Base-by-base conservation (phyloP, 2,888 invertebrate species). In the Catocala fraxini region DNA sequence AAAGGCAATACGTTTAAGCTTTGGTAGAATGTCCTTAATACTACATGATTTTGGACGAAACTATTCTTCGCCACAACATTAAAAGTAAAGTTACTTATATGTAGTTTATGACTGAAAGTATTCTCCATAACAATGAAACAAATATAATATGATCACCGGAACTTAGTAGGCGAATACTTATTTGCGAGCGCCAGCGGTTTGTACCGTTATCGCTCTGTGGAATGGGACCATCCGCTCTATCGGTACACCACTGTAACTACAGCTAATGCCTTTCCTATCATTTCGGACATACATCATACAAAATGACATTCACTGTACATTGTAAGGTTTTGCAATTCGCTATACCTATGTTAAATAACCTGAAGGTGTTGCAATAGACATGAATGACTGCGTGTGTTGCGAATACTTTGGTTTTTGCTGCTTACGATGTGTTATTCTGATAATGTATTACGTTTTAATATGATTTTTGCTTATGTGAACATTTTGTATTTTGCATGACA, bases 141-240 rank as follows among this genome's bases (percentile, higher is more conserved):
- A 43, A 54, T 48, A 59, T 63, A 63, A 70, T 60, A 65, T 65
- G 64, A 60, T 62, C 60, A 73, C 69, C 73, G 71, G 77, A 77
- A 75, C 63, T 72, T 69, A 64, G 64, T 69, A 72, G 71, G 65
- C 75, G 68, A 72, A 73, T 71, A 69, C 66, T 75, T 89, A 74
- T 89, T 80, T 65, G 86, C 88, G 77, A 87, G 80, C 82, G 77
- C 80, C 79, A 25, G 80, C 71, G 70, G 79, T 71, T 68, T 71
- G 81, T 89, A 88, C 92, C 92, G 93, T 92, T 92, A 92, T 72
- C 69, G 65, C 34, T 59, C 49, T 53, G 60, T 65, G 90, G 90
- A 93, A 93, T 93, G 92, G 83, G 91, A 89, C 88, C 92, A 87
- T 84, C 89, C 89, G 91, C 73, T 89, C 87, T 89, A 89, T 88